These are phyloP conservation scores for Megalonaias nervosa DNA, from an alignment of 1,140 invertebrate genomes.

Conservation along the genomic window DNA sequence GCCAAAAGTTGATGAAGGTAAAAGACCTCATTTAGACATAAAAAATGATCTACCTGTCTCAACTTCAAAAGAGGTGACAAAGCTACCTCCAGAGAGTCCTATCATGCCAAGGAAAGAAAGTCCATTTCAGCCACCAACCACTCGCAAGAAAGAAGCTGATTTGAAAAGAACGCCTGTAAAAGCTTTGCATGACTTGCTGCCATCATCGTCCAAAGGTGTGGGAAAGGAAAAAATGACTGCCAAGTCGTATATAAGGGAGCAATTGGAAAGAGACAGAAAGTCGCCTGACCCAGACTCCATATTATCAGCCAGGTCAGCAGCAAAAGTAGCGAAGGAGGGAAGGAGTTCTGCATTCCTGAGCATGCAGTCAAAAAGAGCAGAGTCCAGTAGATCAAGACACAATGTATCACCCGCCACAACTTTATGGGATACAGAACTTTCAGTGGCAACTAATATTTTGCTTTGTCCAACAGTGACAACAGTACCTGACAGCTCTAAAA, in stretches of 20 bases:
- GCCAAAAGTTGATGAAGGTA: slow-evolving; percentile 4
- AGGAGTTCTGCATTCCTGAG: slow-evolving; percentile 51
- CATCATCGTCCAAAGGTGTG: not conserved
- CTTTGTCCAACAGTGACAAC: slow-evolving; percentile 52
- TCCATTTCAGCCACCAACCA: slow-evolving; percentile 43
- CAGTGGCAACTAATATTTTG: slow-evolving; percentile 55
- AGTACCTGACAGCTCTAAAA: slow-evolving; percentile 10
- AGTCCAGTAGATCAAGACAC: slow-evolving; percentile 45
- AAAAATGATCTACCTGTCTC: slow-evolving; percentile 25
- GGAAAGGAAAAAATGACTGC: not conserved
- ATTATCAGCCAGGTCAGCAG: slow-evolving; percentile 18
- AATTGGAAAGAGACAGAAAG: slow-evolving; percentile 10
- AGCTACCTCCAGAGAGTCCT: slow-evolving; percentile 38
- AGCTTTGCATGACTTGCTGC: slow-evolving; percentile 23
- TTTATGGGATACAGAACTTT: slow-evolving; percentile 58
- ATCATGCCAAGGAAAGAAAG: slow-evolving; percentile 52
- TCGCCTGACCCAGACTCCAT: slow-evolving; percentile 17
- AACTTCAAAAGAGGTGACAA: slow-evolving; percentile 7
- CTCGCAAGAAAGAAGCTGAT: slow-evolving; percentile 7
- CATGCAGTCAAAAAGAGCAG: slow-evolving; percentile 20
- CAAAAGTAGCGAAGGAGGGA: slow-evolving; percentile 9
- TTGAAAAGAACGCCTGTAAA: slow-evolving; percentile 10
- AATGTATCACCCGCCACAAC: slow-evolving; percentile 67
- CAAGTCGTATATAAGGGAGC: not conserved
- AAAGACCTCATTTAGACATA: slow-evolving; percentile 16